These are phyloP conservation scores for Oplegnathus fasciatus DNA, from an alignment of 2,113 vertebrate species.

Conservation along the genomic window DNA sequence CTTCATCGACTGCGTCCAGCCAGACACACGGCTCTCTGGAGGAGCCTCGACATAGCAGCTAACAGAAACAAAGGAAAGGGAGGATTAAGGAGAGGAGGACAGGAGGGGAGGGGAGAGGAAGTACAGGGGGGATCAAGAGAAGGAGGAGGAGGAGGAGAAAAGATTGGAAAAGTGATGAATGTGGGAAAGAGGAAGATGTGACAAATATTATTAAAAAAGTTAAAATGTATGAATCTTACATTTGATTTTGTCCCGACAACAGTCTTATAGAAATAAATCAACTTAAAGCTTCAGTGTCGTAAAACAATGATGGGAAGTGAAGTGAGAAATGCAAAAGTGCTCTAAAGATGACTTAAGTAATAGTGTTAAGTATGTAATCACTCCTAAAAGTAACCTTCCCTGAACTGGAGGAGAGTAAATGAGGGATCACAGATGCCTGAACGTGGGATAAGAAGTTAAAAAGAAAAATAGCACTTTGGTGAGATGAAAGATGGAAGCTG, in stretches of 20 bases:
- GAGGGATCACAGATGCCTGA: constrained; percentile 7
- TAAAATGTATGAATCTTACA: too few relatives aligned
- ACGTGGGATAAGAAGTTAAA: constrained; percentile 13
- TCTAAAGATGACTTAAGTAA: too few relatives aligned
- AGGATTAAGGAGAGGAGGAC: constrained; percentile 43
- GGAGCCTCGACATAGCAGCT: constrained; percentile 31
- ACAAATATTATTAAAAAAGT: neutral
- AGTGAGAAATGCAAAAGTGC: neutral
- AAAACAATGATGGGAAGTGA: neutral
- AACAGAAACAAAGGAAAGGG: constrained; percentile 61
- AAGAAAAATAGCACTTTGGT: neutral
- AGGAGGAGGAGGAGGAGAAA: neutral
- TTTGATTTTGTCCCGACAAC: too few relatives aligned
- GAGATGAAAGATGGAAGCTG: constrained; percentile 7
- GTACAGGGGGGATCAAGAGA: neutral
- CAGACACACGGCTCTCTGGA: constrained; percentile 19
- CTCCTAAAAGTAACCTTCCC: neutral
- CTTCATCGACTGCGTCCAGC: neutral
- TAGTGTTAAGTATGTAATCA: neutral
- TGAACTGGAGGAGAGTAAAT: neutral
- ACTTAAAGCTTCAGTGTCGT: neutral
- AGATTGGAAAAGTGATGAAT: neutral
- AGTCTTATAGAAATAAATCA: too few relatives aligned
- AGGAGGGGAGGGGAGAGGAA: neutral
- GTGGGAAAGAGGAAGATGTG: constrained; percentile 17